A percentile compares a stretch with the other conserved stretches of the same genome.
Conservation (phyloP, 2,113 vertebrate genomes). For the Podocnemis expansa region DNA sequence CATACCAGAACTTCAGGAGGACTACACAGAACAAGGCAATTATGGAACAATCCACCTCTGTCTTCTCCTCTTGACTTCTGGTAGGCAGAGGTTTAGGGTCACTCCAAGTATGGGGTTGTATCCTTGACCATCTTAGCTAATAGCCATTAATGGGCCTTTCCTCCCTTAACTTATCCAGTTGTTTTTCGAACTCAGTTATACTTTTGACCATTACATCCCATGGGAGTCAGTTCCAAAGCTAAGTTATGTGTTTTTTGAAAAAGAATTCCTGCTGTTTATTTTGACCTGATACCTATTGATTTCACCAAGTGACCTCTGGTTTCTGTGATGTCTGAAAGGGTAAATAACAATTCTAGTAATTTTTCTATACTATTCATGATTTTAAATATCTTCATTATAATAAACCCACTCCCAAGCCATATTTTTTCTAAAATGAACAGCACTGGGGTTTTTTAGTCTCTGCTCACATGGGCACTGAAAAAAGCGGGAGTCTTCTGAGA, state of each 20-base stretch:
- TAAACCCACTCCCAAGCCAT: neutral
- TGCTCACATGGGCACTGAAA: neutral
- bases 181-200: neutral
- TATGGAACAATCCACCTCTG: neutral
- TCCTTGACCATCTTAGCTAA: neutral
- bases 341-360: neutral
- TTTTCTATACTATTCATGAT: neutral
- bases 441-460: neutral
- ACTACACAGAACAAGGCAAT: neutral
- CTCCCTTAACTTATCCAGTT: neutral
- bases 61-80: neutral
- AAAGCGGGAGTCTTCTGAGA: too few species aligned
- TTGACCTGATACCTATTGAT: neutral
- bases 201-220: neutral
- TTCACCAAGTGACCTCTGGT: neutral
- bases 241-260: neutral
- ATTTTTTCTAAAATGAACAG: neutral
- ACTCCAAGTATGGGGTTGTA: neutral
- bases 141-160: neutral
- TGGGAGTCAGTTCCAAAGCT: neutral
- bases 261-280: neutral
- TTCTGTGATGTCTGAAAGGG: neutral
- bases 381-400: neutral
- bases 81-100: neutral
- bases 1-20: neutral